A percentile compares a stretch with the other conserved stretches of the same genome.
These are phyloP conservation scores for Temnopleurus reevesii DNA, from an alignment of 53 echinoderm and acorn worm species.

Conservation along the genomic window DNA sequence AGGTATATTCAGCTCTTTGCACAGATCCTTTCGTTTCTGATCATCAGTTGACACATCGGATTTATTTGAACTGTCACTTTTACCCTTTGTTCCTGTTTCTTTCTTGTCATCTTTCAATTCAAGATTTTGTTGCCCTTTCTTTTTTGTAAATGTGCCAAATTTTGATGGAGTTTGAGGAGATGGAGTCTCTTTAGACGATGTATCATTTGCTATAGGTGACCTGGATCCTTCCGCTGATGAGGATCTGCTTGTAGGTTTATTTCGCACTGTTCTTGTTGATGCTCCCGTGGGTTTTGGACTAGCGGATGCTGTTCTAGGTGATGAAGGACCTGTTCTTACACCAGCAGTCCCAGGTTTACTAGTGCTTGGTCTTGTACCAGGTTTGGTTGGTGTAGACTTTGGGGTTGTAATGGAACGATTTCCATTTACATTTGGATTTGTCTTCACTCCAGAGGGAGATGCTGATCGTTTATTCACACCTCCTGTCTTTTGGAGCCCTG, in stretches of 20 bases:
- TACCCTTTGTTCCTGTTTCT: not conserved
- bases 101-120: not conserved
- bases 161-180: conserved; percentile 48
- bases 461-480: conserved; percentile 26
- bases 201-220: not conserved
- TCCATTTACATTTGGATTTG: conserved; percentile 25
- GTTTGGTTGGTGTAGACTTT: not conserved
- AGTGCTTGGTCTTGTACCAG: not conserved
- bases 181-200: not conserved
- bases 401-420: conserved; percentile 22
- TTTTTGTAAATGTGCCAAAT: conserved; percentile 57
- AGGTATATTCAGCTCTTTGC: conserved; percentile 87
- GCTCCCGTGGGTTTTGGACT: conserved; percentile 6
- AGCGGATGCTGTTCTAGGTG: conserved; percentile 1
- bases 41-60: not conserved
- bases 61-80: not conserved
- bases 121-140: not conserved
- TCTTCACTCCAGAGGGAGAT: conserved; percentile 35
- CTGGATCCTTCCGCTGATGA: conserved; percentile 25
- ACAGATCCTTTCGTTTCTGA: conserved; percentile 64
- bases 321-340: not conserved
- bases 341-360: not conserved
- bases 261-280: not conserved
- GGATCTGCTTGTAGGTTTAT: not conserved
- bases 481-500: conserved; percentile 41